phyloP scores from a whole-genome alignment of 2,797 vertebrate genomes.

The Hybognathus amarus region DNA sequence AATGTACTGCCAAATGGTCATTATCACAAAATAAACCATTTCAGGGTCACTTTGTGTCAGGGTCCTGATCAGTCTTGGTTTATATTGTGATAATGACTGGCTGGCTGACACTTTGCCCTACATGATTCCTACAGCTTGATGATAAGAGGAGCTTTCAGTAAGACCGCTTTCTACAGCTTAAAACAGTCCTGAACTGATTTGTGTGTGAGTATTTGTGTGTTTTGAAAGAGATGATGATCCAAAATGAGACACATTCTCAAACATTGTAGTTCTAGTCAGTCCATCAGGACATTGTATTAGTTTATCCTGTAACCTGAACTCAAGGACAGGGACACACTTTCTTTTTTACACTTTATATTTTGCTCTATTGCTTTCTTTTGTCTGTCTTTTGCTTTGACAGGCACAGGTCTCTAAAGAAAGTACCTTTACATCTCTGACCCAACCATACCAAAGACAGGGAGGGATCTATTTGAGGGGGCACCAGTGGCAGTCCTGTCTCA shows the following conservation, averaged over 20 bases:
- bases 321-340: conserved; percentile 17
- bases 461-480: not conserved
- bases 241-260: conserved; percentile 13
- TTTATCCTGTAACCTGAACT: conserved; percentile 42
- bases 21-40: not conserved
- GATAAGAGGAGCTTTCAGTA: not conserved
- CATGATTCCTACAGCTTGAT: not conserved
- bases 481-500: not conserved
- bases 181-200: not conserved
- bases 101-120: not conserved
- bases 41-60: not conserved
- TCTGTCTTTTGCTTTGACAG: conserved; percentile 2
- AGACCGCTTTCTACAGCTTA: not conserved
- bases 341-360: not conserved
- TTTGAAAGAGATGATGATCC: conserved; percentile 2
- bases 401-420: conserved; percentile 1
- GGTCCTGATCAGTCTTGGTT: not conserved
- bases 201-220: not conserved
- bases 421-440: not conserved
- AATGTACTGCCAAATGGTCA: not conserved
- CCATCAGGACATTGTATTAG: conserved; percentile 24
- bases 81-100: not conserved
- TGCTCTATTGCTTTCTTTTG: not conserved
- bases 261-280: not conserved
- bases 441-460: not conserved